A percentile compares a stretch with the other conserved stretches of the same genome.
Conservation (phyloP, 2,797 vertebrate species). For the Gymnothorax reevesii region DNA sequence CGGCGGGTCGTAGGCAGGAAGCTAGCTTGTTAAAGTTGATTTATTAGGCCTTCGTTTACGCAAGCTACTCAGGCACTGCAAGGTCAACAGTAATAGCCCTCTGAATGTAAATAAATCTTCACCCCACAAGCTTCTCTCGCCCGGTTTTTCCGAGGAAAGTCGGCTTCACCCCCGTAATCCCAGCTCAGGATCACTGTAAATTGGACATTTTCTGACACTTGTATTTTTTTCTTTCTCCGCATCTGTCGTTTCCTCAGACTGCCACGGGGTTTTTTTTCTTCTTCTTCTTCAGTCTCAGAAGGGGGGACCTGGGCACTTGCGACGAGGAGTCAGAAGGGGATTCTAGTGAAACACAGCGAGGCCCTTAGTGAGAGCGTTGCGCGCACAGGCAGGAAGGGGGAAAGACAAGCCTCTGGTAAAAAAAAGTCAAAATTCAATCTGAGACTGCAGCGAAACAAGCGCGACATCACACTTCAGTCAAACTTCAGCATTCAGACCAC, state of each 20-base stretch:
- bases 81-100: constrained; percentile 81
- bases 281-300: too few species aligned
- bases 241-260: background rate
- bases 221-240: background rate
- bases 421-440: background rate
- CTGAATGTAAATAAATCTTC: constrained; percentile 78
- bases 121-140: constrained; percentile 37
- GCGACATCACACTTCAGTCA: background rate
- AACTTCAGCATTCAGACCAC: constrained; percentile 36
- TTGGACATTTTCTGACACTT: constrained; percentile 26
- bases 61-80: constrained; percentile 73
- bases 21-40: constrained; percentile 80
- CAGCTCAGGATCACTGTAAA: constrained; percentile 11
- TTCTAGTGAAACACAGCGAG: background rate
- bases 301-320: background rate
- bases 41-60: constrained; percentile 79
- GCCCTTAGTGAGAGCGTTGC: background rate
- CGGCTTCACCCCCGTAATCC: constrained; percentile 20
- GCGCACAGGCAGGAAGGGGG: background rate
- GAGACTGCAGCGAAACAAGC: background rate
- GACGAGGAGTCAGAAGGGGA: background rate
- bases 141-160: constrained; percentile 49
- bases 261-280: background rate
- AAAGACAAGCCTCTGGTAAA: background rate
- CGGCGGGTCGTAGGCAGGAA: constrained; percentile 56